A percentile compares a stretch with the other conserved stretches of the same genome.
phyloP scores from a whole-genome alignment of 2,113 vertebrate species.

The Empidonax traillii region DNA sequence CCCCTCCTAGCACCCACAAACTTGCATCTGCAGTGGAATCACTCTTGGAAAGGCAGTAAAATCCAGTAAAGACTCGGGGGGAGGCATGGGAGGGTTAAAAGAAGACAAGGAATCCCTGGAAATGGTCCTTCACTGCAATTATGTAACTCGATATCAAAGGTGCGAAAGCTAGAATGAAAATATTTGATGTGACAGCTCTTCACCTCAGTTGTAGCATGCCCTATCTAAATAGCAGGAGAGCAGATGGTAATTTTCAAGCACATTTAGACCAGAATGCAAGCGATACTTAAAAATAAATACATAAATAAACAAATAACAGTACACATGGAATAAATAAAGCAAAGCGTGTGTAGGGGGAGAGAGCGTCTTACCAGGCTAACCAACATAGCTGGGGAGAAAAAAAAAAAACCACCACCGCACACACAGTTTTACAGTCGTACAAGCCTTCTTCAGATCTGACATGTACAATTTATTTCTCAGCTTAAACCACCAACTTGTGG shows the following conservation, averaged over 20 bases:
- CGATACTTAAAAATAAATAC: constrained; percentile 65
- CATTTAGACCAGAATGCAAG: constrained; percentile 66
- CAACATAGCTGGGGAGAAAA: neutral
- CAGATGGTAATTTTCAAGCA: constrained; percentile 76
- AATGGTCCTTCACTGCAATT: constrained; percentile 26
- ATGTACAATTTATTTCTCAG: constrained; percentile 43
- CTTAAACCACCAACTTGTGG: constrained; percentile 10
- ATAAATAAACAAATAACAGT: constrained; percentile 62
- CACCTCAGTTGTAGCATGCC: constrained; percentile 70
- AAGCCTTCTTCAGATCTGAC: neutral
- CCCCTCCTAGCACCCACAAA: neutral
- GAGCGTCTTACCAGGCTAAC: neutral
- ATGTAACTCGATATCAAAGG: constrained; percentile 59
- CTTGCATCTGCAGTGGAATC: neutral
- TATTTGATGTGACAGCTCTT: constrained; percentile 72
- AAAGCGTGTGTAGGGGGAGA: neutral
- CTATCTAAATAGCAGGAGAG: constrained; percentile 69
- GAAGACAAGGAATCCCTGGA: constrained; percentile 43
- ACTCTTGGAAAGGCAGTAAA: neutral
- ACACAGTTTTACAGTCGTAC: neutral
- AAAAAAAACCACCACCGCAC: neutral
- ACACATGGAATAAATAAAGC: constrained; percentile 57
- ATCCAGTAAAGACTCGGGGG: neutral
- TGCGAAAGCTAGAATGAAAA: constrained; percentile 70
- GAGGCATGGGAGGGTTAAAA: neutral